Percentiles rank a stretch among this genome's conserved stretches.
Conservation (phyloP, 2,113 vertebrate species). For the Emydura subglobosa region DNA sequence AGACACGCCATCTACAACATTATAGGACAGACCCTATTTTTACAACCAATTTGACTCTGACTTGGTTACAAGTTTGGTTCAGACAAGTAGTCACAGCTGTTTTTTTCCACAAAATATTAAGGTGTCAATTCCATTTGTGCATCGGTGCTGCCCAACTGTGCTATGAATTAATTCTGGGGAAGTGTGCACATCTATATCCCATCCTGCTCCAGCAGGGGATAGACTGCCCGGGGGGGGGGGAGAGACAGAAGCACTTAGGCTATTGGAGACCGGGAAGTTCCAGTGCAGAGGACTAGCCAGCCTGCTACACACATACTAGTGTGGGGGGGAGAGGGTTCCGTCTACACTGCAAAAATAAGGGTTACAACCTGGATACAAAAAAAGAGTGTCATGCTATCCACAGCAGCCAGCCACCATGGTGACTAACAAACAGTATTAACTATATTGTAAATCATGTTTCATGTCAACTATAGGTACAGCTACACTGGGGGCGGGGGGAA, state of each 20-base stretch:
- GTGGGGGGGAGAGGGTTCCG: rapidly evolving
- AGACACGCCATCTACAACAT: not conserved
- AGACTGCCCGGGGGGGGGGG: not conserved
- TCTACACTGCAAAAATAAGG: not conserved
- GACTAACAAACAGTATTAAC: not conserved
- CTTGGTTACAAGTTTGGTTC: not conserved
- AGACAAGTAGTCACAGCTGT: not conserved
- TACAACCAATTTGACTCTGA: not conserved
- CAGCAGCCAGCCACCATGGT: not conserved
- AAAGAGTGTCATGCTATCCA: not conserved
- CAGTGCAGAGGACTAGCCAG: not conserved
- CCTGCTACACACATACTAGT: not conserved
- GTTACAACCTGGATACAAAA: not conserved
- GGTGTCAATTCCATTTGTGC: not conserved
- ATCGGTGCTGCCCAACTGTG: not conserved
- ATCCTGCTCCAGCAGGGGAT: not conserved
- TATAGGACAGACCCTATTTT: not conserved
- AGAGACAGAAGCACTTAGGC: rapidly evolving
- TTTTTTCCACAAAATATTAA: not conserved
- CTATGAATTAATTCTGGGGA: not conserved
- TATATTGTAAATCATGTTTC: not conserved
- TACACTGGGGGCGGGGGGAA: not conserved
- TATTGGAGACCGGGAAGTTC: rapidly evolving
- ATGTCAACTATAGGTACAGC: too few species aligned
- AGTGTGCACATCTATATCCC: not conserved